These are phyloP conservation scores for Incurvaria masculella DNA, from an alignment of 2,888 invertebrate genomes.

Conservation along the genomic window DNA sequence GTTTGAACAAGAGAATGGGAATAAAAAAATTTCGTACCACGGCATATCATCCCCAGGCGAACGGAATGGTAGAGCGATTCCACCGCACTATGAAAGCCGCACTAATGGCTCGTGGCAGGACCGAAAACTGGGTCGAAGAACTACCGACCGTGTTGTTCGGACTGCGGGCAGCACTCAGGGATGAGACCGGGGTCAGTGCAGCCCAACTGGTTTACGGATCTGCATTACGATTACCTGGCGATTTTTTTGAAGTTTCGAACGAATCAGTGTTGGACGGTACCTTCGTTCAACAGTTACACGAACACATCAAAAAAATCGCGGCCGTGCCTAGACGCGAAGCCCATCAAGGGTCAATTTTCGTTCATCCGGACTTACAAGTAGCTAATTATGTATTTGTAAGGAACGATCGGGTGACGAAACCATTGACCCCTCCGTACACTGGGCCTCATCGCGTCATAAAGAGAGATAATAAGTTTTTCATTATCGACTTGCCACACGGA, in stretches of 20 bases:
- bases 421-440: too few species aligned
- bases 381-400: too few species aligned
- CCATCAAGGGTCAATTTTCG: too few species aligned
- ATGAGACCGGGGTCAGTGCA: conserved; percentile 10
- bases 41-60: conserved; percentile 15
- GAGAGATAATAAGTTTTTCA: too few species aligned
- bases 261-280: neutral
- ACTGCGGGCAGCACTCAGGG: conserved; percentile 10
- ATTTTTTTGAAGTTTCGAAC: conserved; percentile 9
- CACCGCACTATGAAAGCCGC: conserved; percentile 13
- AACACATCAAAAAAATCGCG: too few species aligned
- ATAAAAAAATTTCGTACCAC: conserved; percentile 10
- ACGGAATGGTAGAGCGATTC: conserved; percentile 15
- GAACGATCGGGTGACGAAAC: too few species aligned
- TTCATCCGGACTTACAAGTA: too few species aligned
- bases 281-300: neutral
- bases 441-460: too few species aligned
- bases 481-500: too few species aligned
- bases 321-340: too few species aligned
- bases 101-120: conserved; percentile 4
- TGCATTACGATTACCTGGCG: conserved; percentile 14
- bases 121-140: conserved; percentile 19
- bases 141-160: conserved; percentile 22
- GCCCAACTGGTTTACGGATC: conserved; percentile 14
- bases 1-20: conserved; percentile 11